Conservation (phyloP, 2,888 invertebrate species). For the Nomada ruficornis region DNA sequence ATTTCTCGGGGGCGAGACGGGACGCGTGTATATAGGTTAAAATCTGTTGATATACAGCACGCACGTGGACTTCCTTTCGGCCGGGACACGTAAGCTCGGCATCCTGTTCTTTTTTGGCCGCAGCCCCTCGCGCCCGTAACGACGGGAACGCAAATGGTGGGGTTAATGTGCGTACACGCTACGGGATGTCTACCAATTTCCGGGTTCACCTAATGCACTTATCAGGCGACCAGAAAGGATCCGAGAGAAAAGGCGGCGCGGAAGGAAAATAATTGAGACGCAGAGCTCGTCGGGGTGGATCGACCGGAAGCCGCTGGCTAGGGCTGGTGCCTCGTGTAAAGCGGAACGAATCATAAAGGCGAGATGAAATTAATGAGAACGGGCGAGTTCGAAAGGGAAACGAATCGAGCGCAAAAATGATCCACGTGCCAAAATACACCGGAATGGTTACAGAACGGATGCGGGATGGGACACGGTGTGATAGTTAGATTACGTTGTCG, state of each 20-base stretch:
- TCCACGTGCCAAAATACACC: constrained; percentile 19
- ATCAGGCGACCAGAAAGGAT: constrained; percentile 59
- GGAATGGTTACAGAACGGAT: background rate
- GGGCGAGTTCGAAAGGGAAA: constrained; percentile 15
- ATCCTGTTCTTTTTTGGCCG: constrained; percentile 40
- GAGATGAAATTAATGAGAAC: constrained; percentile 53
- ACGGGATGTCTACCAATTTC: constrained; percentile 76
- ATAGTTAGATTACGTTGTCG: constrained; percentile 12
- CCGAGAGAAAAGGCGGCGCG: constrained; percentile 42
- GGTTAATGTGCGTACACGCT: constrained; percentile 72
- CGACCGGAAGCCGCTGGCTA: constrained; percentile 9
- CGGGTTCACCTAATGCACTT: constrained; percentile 71
- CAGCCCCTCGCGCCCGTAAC: constrained; percentile 35
- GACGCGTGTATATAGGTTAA: constrained; percentile 58
- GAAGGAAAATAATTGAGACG: constrained; percentile 68
- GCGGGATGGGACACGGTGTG: background rate
- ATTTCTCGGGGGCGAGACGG: constrained; percentile 48
- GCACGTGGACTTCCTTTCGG: constrained; percentile 57
- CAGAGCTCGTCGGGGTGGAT: constrained; percentile 42
- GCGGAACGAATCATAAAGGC: constrained; percentile 61
- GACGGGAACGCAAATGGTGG: constrained; percentile 54
- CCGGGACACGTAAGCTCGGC: constrained; percentile 24
- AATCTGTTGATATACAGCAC: constrained; percentile 64
- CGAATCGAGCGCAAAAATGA: constrained; percentile 55
- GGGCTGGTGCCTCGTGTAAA: constrained; percentile 28